Evolutionary conservation across 2,888 invertebrate genomes (phyloP).

Genomic region (Autographa pulchrina): DNA sequence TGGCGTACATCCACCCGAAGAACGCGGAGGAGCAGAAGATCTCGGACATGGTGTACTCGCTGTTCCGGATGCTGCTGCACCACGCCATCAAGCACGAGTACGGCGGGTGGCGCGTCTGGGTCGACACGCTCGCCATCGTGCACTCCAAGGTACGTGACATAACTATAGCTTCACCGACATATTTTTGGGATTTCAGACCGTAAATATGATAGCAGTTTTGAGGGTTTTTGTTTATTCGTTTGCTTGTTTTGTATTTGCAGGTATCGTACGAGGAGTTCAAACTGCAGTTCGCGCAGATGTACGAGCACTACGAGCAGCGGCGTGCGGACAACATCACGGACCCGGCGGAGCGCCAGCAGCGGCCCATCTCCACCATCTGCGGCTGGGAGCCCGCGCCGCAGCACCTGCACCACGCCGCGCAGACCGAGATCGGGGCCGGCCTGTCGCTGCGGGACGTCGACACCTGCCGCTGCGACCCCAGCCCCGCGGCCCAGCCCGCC

Average conservation of each 20-base stretch:
- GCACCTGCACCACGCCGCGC: slow-evolving; percentile 77
- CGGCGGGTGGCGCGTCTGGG: slow-evolving; percentile 99
- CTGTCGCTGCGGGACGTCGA: slow-evolving; percentile 83
- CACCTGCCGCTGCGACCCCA: slow-evolving; percentile 77
- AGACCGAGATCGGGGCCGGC: slow-evolving; percentile 85
- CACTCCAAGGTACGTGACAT: slow-evolving; percentile 96
- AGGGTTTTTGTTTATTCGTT: not conserved
- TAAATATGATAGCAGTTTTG: not conserved
- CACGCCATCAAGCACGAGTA: slow-evolving; percentile 99
- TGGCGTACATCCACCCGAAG: slow-evolving; percentile 99
- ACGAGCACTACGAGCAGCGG: slow-evolving; percentile 98
- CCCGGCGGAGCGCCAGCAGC: slow-evolving; percentile 96
- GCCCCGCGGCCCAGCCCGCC: slow-evolving; percentile 54
- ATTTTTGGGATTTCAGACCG: no score
- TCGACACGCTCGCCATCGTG: slow-evolving; percentile 99
- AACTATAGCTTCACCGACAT: no score
- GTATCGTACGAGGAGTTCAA: slow-evolving; percentile 99
- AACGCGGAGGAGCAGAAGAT: slow-evolving; percentile 98
- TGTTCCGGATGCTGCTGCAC: slow-evolving; percentile 99
- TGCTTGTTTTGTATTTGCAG: slow-evolving; percentile 81
- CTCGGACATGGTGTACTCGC: slow-evolving; percentile 99
- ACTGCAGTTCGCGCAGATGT: slow-evolving; percentile 99
- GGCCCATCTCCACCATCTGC: slow-evolving; percentile 98
- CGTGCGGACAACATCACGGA: slow-evolving; percentile 98
- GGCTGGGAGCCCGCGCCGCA: slow-evolving; percentile 93